Base-by-base conservation (phyloP, 2,888 invertebrate genomes). In the Cosmia pyralina region DNA sequence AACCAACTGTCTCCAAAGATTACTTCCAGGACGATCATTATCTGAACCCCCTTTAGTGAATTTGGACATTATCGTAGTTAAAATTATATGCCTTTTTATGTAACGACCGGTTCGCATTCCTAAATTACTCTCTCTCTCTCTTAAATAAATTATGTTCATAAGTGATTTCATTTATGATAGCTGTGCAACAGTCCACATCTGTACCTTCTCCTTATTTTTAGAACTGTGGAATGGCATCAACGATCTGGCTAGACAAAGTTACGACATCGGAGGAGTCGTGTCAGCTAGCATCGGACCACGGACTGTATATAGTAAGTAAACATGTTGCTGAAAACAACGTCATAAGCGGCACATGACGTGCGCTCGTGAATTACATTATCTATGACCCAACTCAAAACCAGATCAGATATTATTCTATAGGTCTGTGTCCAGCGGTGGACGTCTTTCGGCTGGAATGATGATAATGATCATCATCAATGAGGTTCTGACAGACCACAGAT, bases 251-350 rank as follows among this genome's bases (percentile, higher is more conserved):
- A 86, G 89, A 13, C 85, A 90, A 58, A 92, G 93, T 57, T 91
- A 92, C 55, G 85, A 85, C 13, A 79, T 90, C 0, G 94, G 93
- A 6, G 94, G 94, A 10, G 94, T 93, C 0, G 90, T 94, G 6
- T 89, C 93, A 0, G 92, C 91, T 0, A 82, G 85, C 1, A 93
- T 94, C 38, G 94, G 94, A n/a, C 93, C 93, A 6, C 85, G 94
- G 28, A 84, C 83, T 41, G 82, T 83, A 13, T 85, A 85, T 22
- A 86, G 83, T 85, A 71, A 86, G 70, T 55, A 50, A 5, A 63
- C 4, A 6, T 19, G 19, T 7, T 44, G 1, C 3, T 22, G 53
- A 55, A 15, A 22, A 22, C 60, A 60, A 41, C 41, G n/a, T 5
- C 2, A 38, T 60, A 15, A n/a, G 15, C 15, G 15, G 4, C n/a